phyloP scores from a whole-genome alignment of 2,888 invertebrate genomes.

The Limnephilus auricula region DNA sequence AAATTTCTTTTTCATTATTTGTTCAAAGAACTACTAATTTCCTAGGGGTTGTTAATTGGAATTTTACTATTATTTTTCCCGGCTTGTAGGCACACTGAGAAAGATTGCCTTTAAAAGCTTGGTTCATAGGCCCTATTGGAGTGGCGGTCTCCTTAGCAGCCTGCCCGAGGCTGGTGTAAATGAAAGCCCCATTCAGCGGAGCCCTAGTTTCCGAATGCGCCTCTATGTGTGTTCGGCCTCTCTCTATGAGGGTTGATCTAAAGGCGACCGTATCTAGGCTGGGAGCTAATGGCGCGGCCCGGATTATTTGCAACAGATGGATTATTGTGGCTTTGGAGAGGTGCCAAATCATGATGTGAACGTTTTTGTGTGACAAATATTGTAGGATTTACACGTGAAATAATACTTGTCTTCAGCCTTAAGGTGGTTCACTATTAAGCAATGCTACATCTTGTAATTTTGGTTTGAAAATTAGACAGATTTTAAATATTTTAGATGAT shows the following conservation, averaged over 20 bases:
- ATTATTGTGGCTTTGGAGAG: constrained; percentile 13
- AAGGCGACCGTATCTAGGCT: constrained; percentile 11
- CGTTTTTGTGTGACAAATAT: not conserved
- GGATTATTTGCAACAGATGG: not conserved
- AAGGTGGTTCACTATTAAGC: no score
- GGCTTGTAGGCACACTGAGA: not conserved
- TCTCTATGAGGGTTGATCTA: not conserved
- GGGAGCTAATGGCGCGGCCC: not conserved
- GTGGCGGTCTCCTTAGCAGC: not conserved
- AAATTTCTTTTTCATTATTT: no score
- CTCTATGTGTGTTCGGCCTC: constrained; percentile 19
- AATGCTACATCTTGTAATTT: no score
- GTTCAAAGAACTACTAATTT: no score
- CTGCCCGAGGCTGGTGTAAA: not conserved
- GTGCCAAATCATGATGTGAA: not conserved
- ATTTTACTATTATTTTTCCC: no score
- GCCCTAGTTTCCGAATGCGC: constrained; percentile 37
- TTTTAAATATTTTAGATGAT: no score
- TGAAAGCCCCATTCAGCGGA: constrained; percentile 35
- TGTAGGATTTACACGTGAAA: not conserved
- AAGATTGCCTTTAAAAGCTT: no score
- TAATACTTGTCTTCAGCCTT: not conserved
- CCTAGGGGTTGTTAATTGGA: no score
- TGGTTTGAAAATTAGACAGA: no score
- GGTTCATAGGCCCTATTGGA: not conserved